Percentiles rank a stretch among this genome's conserved stretches.
Conservation (phyloP, 1,140 invertebrate genomes). For the Limonius californicus region DNA sequence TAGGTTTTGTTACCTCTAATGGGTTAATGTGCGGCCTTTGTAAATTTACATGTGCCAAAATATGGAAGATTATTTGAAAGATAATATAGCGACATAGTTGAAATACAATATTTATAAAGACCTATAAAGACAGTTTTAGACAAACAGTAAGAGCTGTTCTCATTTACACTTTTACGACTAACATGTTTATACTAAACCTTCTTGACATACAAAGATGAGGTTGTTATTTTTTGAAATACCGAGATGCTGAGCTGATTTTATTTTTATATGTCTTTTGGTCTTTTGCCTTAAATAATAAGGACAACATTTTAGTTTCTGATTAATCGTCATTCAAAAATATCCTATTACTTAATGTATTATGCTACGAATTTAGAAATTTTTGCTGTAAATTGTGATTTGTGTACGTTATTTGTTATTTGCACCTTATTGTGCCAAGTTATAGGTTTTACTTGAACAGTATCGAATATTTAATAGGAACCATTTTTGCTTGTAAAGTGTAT, state of each 20-base stretch:
- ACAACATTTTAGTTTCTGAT: not conserved
- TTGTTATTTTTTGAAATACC: not conserved
- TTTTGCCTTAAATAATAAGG: not conserved
- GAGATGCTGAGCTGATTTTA: not conserved
- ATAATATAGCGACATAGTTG: not conserved
- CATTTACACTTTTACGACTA: not conserved
- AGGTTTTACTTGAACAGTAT: not conserved
- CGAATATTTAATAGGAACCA: not conserved
- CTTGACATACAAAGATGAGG: not conserved
- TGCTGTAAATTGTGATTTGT: conserved; percentile 8
- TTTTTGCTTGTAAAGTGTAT: conserved; percentile 8
- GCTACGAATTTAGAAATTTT: not conserved
- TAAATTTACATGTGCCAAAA: conserved; percentile 9
- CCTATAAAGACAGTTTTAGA: not conserved
- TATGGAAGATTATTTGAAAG: not conserved
- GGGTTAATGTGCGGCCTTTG: not conserved
- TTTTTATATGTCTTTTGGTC: not conserved
- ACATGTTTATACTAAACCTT: no score
- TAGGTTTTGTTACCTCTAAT: conserved; percentile 17
- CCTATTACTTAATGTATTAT: not conserved
- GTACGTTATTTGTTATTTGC: conserved; percentile 1
- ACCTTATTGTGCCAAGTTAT: conserved; percentile 5
- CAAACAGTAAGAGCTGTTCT: no score
- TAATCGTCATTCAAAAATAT: not conserved
- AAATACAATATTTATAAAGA: not conserved